phyloP scores from a whole-genome alignment of 2,888 invertebrate species.

The Steromphala cineraria region DNA sequence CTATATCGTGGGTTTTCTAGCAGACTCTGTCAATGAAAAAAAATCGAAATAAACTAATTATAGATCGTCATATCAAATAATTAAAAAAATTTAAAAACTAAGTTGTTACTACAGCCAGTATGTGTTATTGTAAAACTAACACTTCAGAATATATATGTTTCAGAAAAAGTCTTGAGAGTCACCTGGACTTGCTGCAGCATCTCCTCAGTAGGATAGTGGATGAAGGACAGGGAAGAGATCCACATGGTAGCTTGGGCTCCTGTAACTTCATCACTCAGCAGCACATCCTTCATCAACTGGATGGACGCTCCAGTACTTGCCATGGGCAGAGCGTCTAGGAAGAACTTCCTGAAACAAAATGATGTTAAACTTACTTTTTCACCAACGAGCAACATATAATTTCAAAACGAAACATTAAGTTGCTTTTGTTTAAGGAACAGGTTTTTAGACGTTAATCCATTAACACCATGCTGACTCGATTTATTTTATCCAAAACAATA shows the following conservation, averaged over 20 bases:
- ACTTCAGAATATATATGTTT: too few relatives aligned
- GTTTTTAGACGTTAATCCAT: too few relatives aligned
- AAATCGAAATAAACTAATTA: neutral
- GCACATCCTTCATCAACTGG: conserved; percentile 88
- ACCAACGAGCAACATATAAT: neutral
- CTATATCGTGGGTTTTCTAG: conserved; percentile 68
- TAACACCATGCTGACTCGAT: too few relatives aligned
- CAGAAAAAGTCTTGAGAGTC: conserved; percentile 3
- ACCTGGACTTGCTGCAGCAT: conserved; percentile 76
- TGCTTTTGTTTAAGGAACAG: too few relatives aligned
- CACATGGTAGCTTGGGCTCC: conserved; percentile 84
- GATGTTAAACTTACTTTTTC: neutral
- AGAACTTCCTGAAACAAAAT: conserved; percentile 80
- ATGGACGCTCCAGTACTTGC: conserved; percentile 90
- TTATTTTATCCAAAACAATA: too few relatives aligned
- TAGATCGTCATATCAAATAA: neutral
- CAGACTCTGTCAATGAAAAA: conserved; percentile 69
- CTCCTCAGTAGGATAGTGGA: conserved; percentile 77
- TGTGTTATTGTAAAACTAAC: too few relatives aligned
- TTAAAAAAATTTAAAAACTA: too few relatives aligned
- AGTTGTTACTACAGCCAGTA: too few relatives aligned
- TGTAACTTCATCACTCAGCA: conserved; percentile 81
- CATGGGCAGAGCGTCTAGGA: conserved; percentile 90
- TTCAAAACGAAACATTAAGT: too few relatives aligned
- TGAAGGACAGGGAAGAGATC: conserved; percentile 90